These are phyloP conservation scores for Alosa sapidissima DNA, from an alignment of 2,797 vertebrate genomes.

Conservation along the genomic window DNA sequence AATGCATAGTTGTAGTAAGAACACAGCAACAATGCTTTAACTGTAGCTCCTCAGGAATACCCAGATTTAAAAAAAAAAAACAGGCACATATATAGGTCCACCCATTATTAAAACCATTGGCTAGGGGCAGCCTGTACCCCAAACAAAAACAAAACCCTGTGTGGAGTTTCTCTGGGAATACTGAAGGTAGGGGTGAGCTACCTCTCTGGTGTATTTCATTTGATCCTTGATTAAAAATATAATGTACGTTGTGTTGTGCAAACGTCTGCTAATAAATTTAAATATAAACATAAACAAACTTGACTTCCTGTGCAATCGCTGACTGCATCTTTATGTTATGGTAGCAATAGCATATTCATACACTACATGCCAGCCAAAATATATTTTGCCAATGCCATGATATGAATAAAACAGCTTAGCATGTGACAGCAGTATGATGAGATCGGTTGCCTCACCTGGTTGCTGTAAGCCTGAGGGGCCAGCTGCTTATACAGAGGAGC, in stretches of 20 bases:
- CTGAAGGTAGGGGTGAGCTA: no score
- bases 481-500: constrained; percentile 90
- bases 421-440: neutral
- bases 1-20: neutral
- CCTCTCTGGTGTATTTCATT: no score
- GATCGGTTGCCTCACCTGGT: constrained; percentile 81
- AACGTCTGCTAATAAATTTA: no score
- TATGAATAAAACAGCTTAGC: neutral
- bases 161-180: no score
- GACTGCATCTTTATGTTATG: no score
- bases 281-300: no score
- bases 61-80: neutral
- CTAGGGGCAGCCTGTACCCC: no score
- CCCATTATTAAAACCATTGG: neutral
- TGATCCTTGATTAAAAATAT: no score
- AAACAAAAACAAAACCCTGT: no score
- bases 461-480: constrained; percentile 93
- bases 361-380: neutral
- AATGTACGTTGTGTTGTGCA: no score
- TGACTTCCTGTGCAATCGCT: no score
- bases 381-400: neutral
- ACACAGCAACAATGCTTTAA: no score
- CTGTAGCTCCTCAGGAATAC: neutral
- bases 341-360: neutral
- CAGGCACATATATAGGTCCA: neutral